Evolutionary conservation across 2,797 vertebrate species (phyloP).

Genomic region (Gallinago solitaria): DNA sequence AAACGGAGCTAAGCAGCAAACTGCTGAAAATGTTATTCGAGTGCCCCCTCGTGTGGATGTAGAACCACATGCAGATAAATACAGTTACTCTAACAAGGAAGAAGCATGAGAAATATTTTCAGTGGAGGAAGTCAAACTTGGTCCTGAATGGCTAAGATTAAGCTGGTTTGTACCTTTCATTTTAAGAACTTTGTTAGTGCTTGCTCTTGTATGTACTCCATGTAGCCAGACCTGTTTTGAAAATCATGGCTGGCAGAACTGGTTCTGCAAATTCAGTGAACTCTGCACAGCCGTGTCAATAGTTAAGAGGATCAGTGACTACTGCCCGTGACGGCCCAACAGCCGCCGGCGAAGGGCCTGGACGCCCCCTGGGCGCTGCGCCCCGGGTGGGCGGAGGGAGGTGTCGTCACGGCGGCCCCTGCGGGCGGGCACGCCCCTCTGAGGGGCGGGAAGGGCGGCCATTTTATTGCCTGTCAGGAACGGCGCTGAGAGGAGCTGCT

Average conservation of each 20-base stretch:
- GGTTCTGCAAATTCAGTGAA: background rate
- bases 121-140: background rate
- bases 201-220: background rate
- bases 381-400: too few species aligned
- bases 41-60: slow-evolving; percentile 53
- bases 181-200: background rate
- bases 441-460: too few species aligned
- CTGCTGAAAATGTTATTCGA: slow-evolving; percentile 8
- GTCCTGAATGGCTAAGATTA: background rate
- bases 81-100: background rate
- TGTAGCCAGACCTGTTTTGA: background rate
- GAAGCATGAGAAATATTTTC: background rate
- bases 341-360: accelerated
- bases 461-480: too few species aligned
- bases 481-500: accelerated
- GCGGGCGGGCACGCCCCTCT: too few species aligned
- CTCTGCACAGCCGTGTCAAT: background rate
- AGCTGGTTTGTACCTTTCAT: background rate
- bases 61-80: background rate
- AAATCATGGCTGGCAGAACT: background rate
- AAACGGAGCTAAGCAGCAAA: background rate
- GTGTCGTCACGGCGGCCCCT: too few species aligned
- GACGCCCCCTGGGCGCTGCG: accelerated
- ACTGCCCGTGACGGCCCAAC: accelerated
- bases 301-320: background rate